Base-by-base conservation (phyloP, 2,113 vertebrate species). In the Strix aluco region DNA sequence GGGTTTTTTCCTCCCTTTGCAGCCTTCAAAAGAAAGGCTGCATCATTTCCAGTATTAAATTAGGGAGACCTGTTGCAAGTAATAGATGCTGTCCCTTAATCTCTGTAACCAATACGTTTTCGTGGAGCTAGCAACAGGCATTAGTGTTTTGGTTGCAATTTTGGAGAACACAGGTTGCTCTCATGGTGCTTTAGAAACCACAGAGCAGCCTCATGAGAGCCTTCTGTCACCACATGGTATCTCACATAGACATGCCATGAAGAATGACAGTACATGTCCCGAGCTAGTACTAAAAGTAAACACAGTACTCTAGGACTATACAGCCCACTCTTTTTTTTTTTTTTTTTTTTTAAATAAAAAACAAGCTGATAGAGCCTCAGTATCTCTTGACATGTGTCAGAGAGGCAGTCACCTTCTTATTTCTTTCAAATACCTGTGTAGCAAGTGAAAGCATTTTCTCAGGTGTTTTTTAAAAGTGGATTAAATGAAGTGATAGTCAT, bases 211-310 rank as follows among this genome's bases (percentile, higher is more conserved):
- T 55, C 34, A 7, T 15, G 36, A 32, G 22, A 40, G 8, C 6
- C 25, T 55, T 87, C 42, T 58, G 54, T 54, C 62, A 40, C 17
- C 34, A 34, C 20, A 25, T 1, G 1, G 19, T 74, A 52, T 51
- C 19, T 67, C 44, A 14, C 7, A 19, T 0, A 36, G 57, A 13
- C 40, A 80, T 0, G 2, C 44, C 27, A 44, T 10, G 32, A 1
- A 2, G 32, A 19, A 30, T 16, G 8, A 47, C 20, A 34, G 18
- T 26, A 27, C 15, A 1, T 7, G 7, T 17, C 21, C 88, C 47
- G 29, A 84, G 27, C 30, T 57, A 57, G 23, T 15, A n/a, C 27
- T 47, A 66, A 65, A 75, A 77, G 21, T 11, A 70, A 90, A 30
- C 25, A 51, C 10, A 29, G 12, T 42, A 34, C 6, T 85, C 30